Conservation (phyloP, 2,797 vertebrate species). For the Onychomys leucogaster region DNA sequence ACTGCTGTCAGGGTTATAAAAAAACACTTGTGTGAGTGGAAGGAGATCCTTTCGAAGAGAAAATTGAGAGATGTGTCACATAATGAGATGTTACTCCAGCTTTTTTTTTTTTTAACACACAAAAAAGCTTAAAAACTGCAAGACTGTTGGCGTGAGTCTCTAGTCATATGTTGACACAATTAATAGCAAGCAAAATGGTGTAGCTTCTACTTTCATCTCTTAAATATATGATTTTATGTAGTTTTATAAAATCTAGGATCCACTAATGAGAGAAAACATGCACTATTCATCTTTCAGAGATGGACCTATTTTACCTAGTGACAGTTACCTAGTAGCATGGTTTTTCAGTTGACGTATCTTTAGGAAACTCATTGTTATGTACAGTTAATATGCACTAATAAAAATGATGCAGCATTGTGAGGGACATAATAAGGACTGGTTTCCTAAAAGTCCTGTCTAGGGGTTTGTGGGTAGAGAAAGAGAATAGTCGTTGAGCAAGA, state of each 20-base stretch:
- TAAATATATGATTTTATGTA: background rate
- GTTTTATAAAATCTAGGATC: background rate
- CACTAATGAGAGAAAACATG: background rate
- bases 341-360: background rate
- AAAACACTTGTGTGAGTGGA: background rate
- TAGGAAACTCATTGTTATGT: background rate
- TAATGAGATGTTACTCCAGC: background rate
- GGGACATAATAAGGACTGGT: background rate
- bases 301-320: background rate
- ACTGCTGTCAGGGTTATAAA: background rate
- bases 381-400: background rate
- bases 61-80: slow-evolving; percentile 8
- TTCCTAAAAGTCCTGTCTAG: slow-evolving; percentile 9
- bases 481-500: background rate
- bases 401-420: background rate
- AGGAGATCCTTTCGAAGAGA: background rate
- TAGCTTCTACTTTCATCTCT: background rate
- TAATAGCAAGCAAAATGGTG: slow-evolving; percentile 5
- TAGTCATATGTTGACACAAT: background rate
- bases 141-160: background rate
- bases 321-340: background rate
- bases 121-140: background rate
- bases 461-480: background rate
- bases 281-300: background rate
- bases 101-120: background rate